Base-by-base conservation (phyloP, 1,140 invertebrate species). In the Panulirus ornatus region DNA sequence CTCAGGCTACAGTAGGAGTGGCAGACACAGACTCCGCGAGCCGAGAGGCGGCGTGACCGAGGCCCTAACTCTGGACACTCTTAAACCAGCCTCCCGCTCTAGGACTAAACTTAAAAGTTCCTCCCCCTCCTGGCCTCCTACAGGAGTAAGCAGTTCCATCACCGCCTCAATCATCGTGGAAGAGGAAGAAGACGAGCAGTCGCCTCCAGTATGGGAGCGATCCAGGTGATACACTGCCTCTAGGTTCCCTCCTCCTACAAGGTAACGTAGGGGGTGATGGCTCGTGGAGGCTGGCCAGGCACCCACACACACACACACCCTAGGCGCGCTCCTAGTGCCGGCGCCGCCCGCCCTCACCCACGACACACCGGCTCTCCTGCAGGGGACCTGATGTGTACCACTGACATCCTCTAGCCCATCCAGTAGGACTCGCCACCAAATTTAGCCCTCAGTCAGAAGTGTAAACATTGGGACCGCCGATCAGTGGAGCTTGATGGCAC, bases 141-240 rank as follows among this genome's bases (percentile, higher is more conserved):
- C 88, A 89, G 88, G 88, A 89, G 88, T 89, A 34, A 83, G 88
- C 88, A 89, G 88, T 75, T 83, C 79, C 81, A 89, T 89, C 88
- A 89, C 88, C 66, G 88, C 88, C 51, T 89, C 88, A 51, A 84
- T 89, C 88, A 89, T 89, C 88, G 88, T 89, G 88, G 88, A 89
- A 71, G 88, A 89, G 81, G 88, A 89, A 79, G 88, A 89, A 66
- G 88, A 89, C 58, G 88, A 89, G 51, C 79, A 82, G 44, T 83
- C 78, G 71, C 63, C 88, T 89, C 88, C 88, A 89, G 70, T 89
- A 89, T 89, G 88, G 88, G 88, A 89, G 79, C 88, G 88, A 73
- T 54, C 79, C 79, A 89, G 88, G 88, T 89, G 88, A 89, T 36
- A 38, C 40, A 6, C 71, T 38, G 0, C 38, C 73, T 42, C 73